phyloP scores from a whole-genome alignment of 2,797 vertebrate genomes.

The Parauchenoglanis ngamensis region DNA sequence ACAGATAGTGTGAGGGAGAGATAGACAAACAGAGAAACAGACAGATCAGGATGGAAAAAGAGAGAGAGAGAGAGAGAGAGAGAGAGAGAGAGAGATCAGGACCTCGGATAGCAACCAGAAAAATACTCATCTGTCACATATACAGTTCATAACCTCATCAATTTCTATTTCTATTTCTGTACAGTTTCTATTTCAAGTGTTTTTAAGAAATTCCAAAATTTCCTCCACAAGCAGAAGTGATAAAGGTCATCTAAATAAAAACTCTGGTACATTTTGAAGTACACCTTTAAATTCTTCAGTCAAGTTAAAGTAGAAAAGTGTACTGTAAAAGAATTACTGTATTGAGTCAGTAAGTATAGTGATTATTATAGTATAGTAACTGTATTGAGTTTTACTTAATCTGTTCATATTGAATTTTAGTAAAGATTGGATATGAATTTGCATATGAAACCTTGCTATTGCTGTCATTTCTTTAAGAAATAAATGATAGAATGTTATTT shows the following conservation, averaged over 20 bases:
- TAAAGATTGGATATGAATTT: background rate
- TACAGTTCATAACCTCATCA: background rate
- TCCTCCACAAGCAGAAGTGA: background rate
- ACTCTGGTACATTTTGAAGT: background rate
- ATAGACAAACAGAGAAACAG: background rate
- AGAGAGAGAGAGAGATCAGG: slow-evolving; percentile 44
- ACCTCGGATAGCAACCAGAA: slow-evolving; percentile 67
- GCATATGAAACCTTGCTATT: background rate
- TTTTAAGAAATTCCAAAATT: background rate
- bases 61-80: background rate
- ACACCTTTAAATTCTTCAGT: background rate
- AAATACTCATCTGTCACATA: slow-evolving; percentile 39
- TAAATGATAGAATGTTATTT: background rate
- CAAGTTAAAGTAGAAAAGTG: background rate
- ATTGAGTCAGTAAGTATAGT: background rate
- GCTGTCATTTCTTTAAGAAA: background rate
- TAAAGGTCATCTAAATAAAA: background rate
- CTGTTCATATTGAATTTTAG: background rate
- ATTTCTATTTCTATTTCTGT: background rate
- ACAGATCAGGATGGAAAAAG: background rate
- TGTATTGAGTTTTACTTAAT: background rate
- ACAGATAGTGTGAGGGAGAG: background rate
- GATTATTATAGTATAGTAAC: background rate
- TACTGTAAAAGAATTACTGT: too few relatives aligned
- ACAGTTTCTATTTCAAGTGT: background rate